Base-by-base conservation (phyloP, 2,888 invertebrate species). In the Galeruca laticollis region DNA sequence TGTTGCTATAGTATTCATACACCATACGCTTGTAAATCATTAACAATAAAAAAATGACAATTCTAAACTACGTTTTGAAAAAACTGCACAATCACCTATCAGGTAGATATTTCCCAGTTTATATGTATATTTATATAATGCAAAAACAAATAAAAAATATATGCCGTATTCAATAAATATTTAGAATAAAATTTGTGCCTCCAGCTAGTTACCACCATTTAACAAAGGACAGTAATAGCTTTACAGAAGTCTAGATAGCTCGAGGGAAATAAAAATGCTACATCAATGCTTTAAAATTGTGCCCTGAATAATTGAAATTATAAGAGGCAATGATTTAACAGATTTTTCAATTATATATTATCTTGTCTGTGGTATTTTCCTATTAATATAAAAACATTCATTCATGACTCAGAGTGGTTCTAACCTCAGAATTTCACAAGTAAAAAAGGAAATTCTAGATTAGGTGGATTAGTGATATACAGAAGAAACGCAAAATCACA, bases 1-100 rank as follows among this genome's bases (percentile, higher is more conserved):
- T 82, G 68, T 81, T 83, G 82, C 82, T 84, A 84, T 84, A 82
- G 79, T 81, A 79, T 79, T 82, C 82, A 83, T 84, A 84, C 84
- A 83, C 80, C 80, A 81, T 82, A 83, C 81, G 79, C 82, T 73
- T 78, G 80, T 81, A 82, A 83, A 84, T 80, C 79, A 80, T 77
- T 82, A 82, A 82, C 82, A 82, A 82, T 82, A 82, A 82, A 82
- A 82, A 82, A 82, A 82, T 83, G 79, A 83, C 82, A 82, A 81
- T 81, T 76, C 83, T 83, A 83, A 78, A 78, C 83, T 84, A 83
- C 83, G 73, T 75, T 80, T 78, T 79, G 77, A 79, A 81, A 80
- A 79, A 78, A 77, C 72, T 67, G 73, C 75, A 74, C 70, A 66
- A 71, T 73, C 74, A 75, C 74, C 74, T 70, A 65, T 67, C 66